phyloP scores from a whole-genome alignment of 1,140 invertebrate species.

The Drosophila ohnishii region DNA sequence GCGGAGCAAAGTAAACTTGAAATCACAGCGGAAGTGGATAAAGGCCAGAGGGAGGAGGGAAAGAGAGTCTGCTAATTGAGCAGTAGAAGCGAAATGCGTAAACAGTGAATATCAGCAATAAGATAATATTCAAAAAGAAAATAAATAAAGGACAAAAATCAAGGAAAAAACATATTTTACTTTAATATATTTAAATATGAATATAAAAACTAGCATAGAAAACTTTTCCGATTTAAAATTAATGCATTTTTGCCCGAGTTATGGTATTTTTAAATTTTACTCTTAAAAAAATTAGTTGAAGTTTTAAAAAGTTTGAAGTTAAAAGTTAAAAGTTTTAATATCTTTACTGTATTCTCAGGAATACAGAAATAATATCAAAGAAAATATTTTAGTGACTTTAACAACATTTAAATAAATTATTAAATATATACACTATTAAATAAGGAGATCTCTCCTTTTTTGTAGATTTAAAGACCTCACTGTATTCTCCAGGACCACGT shows the following conservation, averaged over 20 bases:
- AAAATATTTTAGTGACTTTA: too few relatives aligned
- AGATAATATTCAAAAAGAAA: not conserved
- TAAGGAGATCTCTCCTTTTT: not conserved
- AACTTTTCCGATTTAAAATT: too few relatives aligned
- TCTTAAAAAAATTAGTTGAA: too few relatives aligned
- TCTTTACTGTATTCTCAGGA: too few relatives aligned
- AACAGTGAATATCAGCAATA: conserved; percentile 8
- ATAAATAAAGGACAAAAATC: not conserved
- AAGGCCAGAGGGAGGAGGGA: not conserved
- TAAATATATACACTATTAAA: not conserved
- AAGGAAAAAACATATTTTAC: not conserved
- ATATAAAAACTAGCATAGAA: too few relatives aligned
- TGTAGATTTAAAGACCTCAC: not conserved
- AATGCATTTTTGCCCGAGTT: too few relatives aligned
- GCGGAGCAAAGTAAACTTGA: conserved; percentile 40
- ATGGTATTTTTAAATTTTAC: too few relatives aligned
- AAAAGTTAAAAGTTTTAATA: too few relatives aligned
- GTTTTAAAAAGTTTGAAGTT: too few relatives aligned
- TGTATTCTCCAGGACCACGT: conserved; percentile 9
- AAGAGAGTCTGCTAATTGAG: conserved; percentile 68
- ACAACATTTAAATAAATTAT: too few relatives aligned
- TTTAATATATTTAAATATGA: not conserved
- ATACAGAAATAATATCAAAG: too few relatives aligned
- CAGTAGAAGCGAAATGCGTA: conserved; percentile 57
- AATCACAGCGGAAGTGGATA: conserved; percentile 62